Conservation (phyloP, 2,888 invertebrate genomes). For the Hypomecis punctinalis region DNA sequence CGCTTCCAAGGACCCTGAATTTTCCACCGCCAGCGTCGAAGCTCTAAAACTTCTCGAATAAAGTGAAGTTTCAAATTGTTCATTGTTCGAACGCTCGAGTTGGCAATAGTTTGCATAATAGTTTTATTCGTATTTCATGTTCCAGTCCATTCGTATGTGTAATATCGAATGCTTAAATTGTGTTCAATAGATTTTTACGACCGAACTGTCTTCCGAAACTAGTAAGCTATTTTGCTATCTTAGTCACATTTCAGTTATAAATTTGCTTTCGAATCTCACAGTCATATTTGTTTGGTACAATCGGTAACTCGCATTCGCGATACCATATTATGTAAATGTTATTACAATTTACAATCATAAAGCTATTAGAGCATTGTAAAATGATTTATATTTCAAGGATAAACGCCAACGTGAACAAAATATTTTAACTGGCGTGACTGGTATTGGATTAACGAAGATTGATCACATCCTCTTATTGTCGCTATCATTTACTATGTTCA, state of each 20-base stretch:
- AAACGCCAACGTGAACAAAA: slow-evolving; percentile 35
- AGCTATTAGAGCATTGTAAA: slow-evolving; percentile 32
- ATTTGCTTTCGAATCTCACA: slow-evolving; percentile 27
- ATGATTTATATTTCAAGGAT: slow-evolving; percentile 41
- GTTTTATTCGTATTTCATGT: slow-evolving; percentile 74
- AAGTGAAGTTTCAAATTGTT: slow-evolving; percentile 59
- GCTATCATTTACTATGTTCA: slow-evolving; percentile 31
- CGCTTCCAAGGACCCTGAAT: slow-evolving; percentile 50
- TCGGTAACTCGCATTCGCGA: slow-evolving; percentile 30
- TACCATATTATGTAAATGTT: slow-evolving; percentile 37
- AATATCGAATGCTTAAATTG: slow-evolving; percentile 62
- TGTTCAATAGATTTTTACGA: slow-evolving; percentile 58
- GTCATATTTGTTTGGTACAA: slow-evolving; percentile 22
- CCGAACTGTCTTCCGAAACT: slow-evolving; percentile 43
- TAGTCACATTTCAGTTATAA: slow-evolving; percentile 26
- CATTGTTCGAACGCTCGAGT: slow-evolving; percentile 65
- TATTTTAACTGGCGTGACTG: slow-evolving; percentile 33
- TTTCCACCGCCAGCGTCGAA: slow-evolving; percentile 49
- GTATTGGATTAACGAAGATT: slow-evolving; percentile 35
- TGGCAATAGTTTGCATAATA: slow-evolving; percentile 75
- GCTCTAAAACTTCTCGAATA: slow-evolving; percentile 61
- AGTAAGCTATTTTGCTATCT: slow-evolving; percentile 38
- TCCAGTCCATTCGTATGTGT: slow-evolving; percentile 58
- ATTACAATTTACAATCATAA: slow-evolving; percentile 34
- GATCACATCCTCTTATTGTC: slow-evolving; percentile 31